Evolutionary conservation across 2,797 vertebrate genomes (phyloP).

Genomic region (Pachyuromys duprasi): DNA sequence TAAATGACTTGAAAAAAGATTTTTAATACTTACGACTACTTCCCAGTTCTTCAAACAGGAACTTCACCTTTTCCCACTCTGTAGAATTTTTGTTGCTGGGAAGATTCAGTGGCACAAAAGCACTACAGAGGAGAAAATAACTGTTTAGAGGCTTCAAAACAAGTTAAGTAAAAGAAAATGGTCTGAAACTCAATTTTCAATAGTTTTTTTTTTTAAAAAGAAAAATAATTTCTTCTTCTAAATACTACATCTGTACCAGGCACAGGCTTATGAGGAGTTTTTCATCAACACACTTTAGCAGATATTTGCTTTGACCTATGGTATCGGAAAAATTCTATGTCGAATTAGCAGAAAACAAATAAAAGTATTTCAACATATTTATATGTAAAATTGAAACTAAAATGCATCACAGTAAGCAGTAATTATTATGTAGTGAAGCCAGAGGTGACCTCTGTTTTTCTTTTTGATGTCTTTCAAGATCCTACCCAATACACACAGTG

Average conservation of each 20-base stretch:
- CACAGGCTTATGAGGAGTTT: neutral
- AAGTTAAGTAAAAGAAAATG: neutral
- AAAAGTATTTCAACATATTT: neutral
- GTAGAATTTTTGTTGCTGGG: constrained; percentile 94
- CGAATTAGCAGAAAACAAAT: neutral
- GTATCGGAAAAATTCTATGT: neutral
- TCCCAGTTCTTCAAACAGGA: constrained; percentile 96
- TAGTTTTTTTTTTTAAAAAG: neutral
- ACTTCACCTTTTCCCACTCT: constrained; percentile 97
- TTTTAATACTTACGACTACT: constrained; percentile 93
- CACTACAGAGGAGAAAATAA: constrained; percentile 87
- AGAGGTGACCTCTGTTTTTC: neutral
- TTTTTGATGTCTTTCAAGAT: constrained; percentile 9
- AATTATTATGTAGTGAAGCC: neutral
- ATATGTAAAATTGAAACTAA: neutral
- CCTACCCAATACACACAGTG: constrained; percentile 2
- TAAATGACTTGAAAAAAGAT: neutral
- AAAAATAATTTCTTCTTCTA: neutral
- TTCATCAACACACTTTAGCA: neutral
- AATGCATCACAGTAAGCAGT: constrained; percentile 31
- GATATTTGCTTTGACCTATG: neutral
- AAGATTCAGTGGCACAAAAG: constrained; percentile 94
- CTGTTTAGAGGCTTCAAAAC: constrained; percentile 24
- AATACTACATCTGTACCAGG: neutral
- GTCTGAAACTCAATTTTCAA: constrained; percentile 29